Evolutionary conservation across 2,113 vertebrate genomes (phyloP), one percentile per base, ranked within the genome.

Genomic region (Halichoeres trimaculatus): DNA sequence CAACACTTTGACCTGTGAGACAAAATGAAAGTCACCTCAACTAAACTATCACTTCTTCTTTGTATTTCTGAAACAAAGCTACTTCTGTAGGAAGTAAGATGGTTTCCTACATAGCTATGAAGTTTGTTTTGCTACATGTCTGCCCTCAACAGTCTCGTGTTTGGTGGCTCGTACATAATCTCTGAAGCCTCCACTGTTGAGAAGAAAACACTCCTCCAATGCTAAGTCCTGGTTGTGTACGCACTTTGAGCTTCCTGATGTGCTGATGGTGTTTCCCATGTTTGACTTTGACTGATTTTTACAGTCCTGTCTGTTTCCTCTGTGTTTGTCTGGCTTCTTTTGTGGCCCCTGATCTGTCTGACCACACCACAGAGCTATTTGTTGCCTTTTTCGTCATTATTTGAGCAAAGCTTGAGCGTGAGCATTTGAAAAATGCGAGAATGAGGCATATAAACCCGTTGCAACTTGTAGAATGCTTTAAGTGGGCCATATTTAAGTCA

Each of bases 371-470:
- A 68, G 53, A 75, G 60, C 63, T 63, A 48, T 53, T 61, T 53
- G 19, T 62, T 19, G 41, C 48, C 56, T 22, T 19, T 68, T 51
- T 47, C 64, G 55, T 76, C 47, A 35, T 77, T 47, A 68, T 20
- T 20, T 14, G 7, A 57, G 36, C 17, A 2, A 20, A 58, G 36
- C 70, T 4, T 6, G 51, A 58, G 61, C 67, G 43, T 50, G 72
- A 61, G 50, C 60, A 76, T 87, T 67, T 63, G 34, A 83, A 83
- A 87, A 93, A 86, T 83, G 30, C 71, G 35, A 30, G 9, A 73
- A 48, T 5, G 26, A n/a, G 4, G 66, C 17, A 3, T 35, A 52
- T 59, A 56, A 78, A 75, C 86, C 58, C 78, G 83, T 83, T 41
- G 20, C 61, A 68, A 71, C 87, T 86, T 78, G 90, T 40, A 66